These are phyloP conservation scores for Anthoscopus minutus DNA, from an alignment of 2,113 vertebrate genomes.

Conservation along the genomic window DNA sequence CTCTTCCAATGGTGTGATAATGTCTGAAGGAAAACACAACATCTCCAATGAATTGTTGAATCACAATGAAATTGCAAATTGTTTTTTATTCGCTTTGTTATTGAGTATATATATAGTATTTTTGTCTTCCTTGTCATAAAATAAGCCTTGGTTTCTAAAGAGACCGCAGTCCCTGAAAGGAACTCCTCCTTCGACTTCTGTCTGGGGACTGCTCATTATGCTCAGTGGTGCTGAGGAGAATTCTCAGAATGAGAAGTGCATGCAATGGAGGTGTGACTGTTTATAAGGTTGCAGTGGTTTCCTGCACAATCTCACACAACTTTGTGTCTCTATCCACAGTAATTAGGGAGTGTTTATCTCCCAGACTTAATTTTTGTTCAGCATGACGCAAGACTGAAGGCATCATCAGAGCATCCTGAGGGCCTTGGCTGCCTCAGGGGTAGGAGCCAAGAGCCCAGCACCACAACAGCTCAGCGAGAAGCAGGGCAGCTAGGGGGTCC, in stretches of 20 bases:
- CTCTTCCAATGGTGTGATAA: background rate
- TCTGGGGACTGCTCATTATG: background rate
- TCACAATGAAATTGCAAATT: background rate
- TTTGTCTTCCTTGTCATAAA: background rate
- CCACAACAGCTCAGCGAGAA: background rate
- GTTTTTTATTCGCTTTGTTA: background rate
- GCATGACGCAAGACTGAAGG: background rate
- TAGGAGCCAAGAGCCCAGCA: background rate
- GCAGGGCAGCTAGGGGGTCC: rapidly evolving
- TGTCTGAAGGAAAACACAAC: background rate
- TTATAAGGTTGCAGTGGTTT: background rate
- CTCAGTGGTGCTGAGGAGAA: background rate
- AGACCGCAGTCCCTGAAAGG: background rate
- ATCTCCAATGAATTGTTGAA: background rate
- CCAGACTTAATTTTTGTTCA: background rate
- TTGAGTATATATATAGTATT: background rate
- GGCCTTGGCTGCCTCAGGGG: background rate
- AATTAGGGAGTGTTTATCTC: background rate
- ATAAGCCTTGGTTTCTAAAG: background rate
- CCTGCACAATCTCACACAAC: background rate
- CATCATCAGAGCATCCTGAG: too few species aligned
- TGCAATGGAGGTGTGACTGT: background rate
- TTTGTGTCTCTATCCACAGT: background rate
- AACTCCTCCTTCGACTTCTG: background rate
- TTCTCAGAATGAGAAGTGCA: background rate